Evolutionary conservation across 1,140 invertebrate genomes (phyloP), one percentile per base, ranked within the genome.

Genomic region (Megalonaias nervosa): DNA sequence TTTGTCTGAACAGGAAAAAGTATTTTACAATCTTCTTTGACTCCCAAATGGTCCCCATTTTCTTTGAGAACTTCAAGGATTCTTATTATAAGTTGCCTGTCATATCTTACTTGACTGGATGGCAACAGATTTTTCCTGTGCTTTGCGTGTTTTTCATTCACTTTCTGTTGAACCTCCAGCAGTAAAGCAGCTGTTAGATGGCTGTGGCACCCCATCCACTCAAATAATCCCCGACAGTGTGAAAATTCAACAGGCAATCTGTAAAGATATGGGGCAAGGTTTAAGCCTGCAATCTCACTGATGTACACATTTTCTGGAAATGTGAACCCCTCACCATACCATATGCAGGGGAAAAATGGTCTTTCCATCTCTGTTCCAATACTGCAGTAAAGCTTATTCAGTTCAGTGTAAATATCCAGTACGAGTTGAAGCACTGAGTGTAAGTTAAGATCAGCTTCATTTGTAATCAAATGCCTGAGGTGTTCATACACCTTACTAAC

Each of bases 1-100:
- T 78, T 81, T 4, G 81, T 67, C 9, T 74, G 56, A 16, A 79
- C 79, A 48, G 71, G 74, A 17, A 69, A 66, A 23, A 84, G 70
- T 65, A 67, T 23, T 11, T 83, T 59, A 17, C 26, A 48, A n/a
- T 57, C 59, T 16, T 68, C 71, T 12, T 55, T 38, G 0, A 48
- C 26, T 5, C 23, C 11, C 11, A 23, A 74, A 65, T 16, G 75
- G n/a, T 16, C 75, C 21, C 9, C 75, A 48, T 23, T 3, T n/a
- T n/a, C 16, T 17, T 17, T 23, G 15, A 31, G 15, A 17, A n/a
- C 31, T 1, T 19, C 9, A 21, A 57, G 59, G 16, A 75, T 67
- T 75, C n/a, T 15, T 14, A 69, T 58, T n/a, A 68, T 48, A 0
- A 75, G 61, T 15, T 61, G 12, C 11, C 21, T 31, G 11, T 62